These are phyloP conservation scores for Leptura quadrifasciata DNA, from an alignment of 2,888 invertebrate species.

Conservation along the genomic window DNA sequence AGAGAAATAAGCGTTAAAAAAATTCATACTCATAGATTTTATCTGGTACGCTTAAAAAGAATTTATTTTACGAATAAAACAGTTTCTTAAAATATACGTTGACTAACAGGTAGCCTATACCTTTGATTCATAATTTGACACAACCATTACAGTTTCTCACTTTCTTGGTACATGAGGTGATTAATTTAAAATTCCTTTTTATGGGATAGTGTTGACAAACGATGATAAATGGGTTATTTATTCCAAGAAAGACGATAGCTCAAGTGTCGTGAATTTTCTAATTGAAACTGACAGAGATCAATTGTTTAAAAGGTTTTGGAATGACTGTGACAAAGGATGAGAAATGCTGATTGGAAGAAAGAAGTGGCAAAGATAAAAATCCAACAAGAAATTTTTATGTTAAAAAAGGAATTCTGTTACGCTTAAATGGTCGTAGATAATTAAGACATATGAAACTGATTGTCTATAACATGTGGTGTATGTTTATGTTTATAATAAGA, in stretches of 20 bases:
- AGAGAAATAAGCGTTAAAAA: too few species aligned
- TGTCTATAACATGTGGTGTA: too few species aligned
- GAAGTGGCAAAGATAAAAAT: not conserved
- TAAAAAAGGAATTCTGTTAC: too few species aligned
- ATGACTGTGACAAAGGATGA: not conserved
- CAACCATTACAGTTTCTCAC: not conserved
- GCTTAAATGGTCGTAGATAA: too few species aligned
- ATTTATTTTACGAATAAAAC: too few species aligned
- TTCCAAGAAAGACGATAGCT: not conserved
- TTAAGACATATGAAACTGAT: too few species aligned
- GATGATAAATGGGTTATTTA: not conserved
- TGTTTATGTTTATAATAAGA: too few species aligned
- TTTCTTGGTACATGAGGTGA: not conserved
- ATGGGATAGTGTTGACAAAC: not conserved
- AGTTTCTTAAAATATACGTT: too few species aligned
- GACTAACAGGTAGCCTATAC: too few species aligned
- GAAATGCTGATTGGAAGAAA: not conserved
- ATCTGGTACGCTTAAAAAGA: too few species aligned
- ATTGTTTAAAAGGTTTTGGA: slow-evolving; percentile 7
- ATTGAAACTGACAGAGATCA: slow-evolving; percentile 7
- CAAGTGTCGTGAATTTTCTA: slow-evolving; percentile 7
- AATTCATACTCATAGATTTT: too few species aligned
- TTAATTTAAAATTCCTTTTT: slow-evolving; percentile 3
- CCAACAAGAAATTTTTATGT: not conserved
- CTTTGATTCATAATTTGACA: too few species aligned